Evolutionary conservation across 2,113 vertebrate species (phyloP), one percentile per base, ranked within the genome.

Genomic region (Pristiophorus japonicus): DNA sequence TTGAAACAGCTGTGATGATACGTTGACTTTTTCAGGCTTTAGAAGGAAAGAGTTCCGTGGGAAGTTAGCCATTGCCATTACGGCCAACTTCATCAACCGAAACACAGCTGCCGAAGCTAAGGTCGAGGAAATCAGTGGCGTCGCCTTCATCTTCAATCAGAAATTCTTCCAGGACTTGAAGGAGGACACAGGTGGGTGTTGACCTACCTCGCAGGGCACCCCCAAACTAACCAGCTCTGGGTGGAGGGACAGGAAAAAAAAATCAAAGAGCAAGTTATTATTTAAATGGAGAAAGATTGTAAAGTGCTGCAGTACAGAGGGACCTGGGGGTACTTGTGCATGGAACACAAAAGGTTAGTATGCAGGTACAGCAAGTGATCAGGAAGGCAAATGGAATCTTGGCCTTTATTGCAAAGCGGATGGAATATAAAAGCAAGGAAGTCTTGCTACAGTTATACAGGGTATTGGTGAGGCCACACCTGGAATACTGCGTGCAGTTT

Each of bases 71-170:
- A 99, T 99, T 18, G 99, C 99, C 1, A 99, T 99, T 97, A 99
- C 99, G 0, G 99, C 99, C 96, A 99, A 99, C 97, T 99, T 99
- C 96, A 98, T 99, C 96, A 99, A 99, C 97, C 98, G 98, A 97
- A 99, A 99, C 97, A 99, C 99, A 42, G 99, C 99, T 0, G 99
- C 99, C 0, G 99, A 99, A 96, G 99, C 99, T 94, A 99, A 98
- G 97, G 99, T 99, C 95, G 99, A 99, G 96, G 99, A 99, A 97
- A 99, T 99, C 95, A 99, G 99, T 11, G 99, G 99, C 0, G 99
- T 99, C 96, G 99, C 99, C 96, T 99, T 99, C 96, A 99, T 99
- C 97, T 99, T 99, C 97, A 99, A 99, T 96, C 99, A 99, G 97
- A 99, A 99, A 97, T 99, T 99, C 97, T 99, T 99, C 96, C 98